A percentile compares a stretch with the other conserved stretches of the same genome.
Conservation (phyloP, 2,888 invertebrate species). For the Acleris emargana region DNA sequence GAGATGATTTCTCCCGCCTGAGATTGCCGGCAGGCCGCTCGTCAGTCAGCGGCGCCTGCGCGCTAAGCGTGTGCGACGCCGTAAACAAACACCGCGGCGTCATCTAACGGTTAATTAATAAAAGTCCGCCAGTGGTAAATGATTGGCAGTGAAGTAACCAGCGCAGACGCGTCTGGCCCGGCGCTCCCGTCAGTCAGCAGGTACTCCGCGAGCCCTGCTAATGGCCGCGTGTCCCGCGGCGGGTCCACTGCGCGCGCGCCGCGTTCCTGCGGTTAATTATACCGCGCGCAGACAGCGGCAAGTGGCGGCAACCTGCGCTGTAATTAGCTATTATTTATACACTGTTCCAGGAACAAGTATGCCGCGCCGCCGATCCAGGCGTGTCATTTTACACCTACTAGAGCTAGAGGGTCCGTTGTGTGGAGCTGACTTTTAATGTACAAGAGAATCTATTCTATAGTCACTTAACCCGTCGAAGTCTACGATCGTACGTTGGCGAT, state of each 20-base stretch:
- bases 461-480: no score
- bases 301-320: slow-evolving; percentile 5
- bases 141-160: slow-evolving; percentile 13
- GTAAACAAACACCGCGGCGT: slow-evolving; percentile 9
- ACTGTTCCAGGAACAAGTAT: slow-evolving; percentile 1
- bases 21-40: not conserved
- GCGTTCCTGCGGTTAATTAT: slow-evolving; percentile 14
- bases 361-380: not conserved
- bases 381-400: not conserved
- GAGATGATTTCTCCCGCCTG: no score
- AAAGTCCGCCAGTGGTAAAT: slow-evolving; percentile 18
- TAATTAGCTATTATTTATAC: slow-evolving; percentile 1
- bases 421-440: no score
- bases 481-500: no score
- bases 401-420: not conserved
- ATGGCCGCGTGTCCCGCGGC: not conserved
- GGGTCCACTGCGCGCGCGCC: not conserved
- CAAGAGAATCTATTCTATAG: no score
- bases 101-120: slow-evolving; percentile 32
- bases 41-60: slow-evolving; percentile 13
- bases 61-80: not conserved
- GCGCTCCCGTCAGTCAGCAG: slow-evolving; percentile 13
- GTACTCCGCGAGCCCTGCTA: not conserved
- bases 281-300: slow-evolving; percentile 11
- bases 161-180: not conserved